Evolutionary conservation across 2,797 vertebrate species (phyloP).

Genomic region (Malacoraja senta): DNA sequence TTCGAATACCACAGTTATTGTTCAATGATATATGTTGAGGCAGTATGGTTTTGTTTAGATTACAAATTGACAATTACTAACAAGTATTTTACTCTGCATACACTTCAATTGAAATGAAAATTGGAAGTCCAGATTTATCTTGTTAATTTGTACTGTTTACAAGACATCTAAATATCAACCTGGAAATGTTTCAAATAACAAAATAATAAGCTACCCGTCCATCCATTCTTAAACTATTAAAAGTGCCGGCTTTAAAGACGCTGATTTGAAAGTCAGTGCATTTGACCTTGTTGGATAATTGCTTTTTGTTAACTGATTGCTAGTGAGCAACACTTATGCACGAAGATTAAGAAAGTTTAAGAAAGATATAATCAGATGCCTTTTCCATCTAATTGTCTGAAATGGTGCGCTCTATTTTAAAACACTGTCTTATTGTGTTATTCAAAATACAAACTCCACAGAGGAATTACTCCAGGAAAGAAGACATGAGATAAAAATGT

Average conservation of each 20-base stretch:
- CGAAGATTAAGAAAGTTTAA: background rate
- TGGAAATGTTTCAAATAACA: background rate
- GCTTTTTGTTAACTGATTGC: conserved; percentile 10
- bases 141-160: background rate
- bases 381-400: background rate
- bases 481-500: background rate
- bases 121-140: background rate
- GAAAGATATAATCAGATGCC: background rate
- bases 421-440: background rate
- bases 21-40: background rate
- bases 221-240: background rate
- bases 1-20: background rate
- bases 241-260: background rate
- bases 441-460: background rate
- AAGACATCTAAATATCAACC: background rate
- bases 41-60: background rate
- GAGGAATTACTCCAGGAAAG: conserved; percentile 2
- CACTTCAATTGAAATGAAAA: background rate
- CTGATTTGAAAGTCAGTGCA: background rate
- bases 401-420: background rate
- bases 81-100: background rate
- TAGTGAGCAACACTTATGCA: background rate
- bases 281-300: conserved; percentile 20
- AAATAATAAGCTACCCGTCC: background rate
- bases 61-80: background rate